phyloP scores from a whole-genome alignment of 1,140 invertebrate genomes.

The Calephelis nemesis region DNA sequence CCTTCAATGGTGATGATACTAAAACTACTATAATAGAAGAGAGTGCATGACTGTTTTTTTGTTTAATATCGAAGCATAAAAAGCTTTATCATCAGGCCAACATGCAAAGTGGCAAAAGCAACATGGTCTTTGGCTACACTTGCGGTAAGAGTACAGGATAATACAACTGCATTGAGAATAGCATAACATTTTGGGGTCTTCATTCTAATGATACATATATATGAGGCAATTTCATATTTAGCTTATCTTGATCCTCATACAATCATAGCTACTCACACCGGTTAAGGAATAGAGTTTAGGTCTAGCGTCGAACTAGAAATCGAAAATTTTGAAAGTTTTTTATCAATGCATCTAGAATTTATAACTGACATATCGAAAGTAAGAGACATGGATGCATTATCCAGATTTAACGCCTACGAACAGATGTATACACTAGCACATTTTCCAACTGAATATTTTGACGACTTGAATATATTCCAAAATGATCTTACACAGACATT shows the following conservation, averaged over 20 bases:
- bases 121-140: not conserved
- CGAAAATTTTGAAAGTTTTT: not conserved
- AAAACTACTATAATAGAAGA: constrained; percentile 84
- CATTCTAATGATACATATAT: too few species aligned
- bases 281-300: too few species aligned
- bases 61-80: constrained; percentile 32
- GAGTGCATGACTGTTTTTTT: constrained; percentile 77
- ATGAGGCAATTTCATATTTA: too few species aligned
- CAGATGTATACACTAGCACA: not conserved
- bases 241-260: too few species aligned
- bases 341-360: not conserved
- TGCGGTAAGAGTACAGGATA: too few species aligned
- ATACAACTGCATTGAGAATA: too few species aligned
- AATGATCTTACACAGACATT: not conserved
- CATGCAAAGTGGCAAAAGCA: constrained; percentile 42
- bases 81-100: constrained; percentile 40
- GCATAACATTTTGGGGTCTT: too few species aligned
- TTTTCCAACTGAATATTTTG: not conserved
- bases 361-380: constrained; percentile 10
- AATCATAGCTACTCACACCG: too few species aligned
- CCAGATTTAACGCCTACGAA: constrained; percentile 19
- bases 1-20: constrained; percentile 85
- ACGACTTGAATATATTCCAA: not conserved
- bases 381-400: not conserved
- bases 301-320: too few species aligned